Conservation (phyloP, 2,113 vertebrate species). For the Strix aluco region DNA sequence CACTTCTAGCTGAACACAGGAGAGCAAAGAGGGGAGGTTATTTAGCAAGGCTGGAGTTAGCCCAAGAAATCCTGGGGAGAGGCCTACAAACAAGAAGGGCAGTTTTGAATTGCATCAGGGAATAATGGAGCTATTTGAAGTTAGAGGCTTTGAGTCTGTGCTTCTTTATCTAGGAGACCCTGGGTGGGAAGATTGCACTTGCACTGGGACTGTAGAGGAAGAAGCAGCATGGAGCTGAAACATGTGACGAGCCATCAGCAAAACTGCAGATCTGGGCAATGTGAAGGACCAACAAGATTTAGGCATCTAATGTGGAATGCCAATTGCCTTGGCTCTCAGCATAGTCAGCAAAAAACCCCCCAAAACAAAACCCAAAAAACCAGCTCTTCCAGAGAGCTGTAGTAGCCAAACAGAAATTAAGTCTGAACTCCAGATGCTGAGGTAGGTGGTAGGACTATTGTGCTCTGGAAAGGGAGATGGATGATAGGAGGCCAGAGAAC, state of each 20-base stretch:
- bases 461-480: neutral
- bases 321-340: neutral
- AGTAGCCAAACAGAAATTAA: neutral
- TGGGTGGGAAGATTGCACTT: neutral
- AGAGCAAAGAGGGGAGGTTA: neutral
- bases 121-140: neutral
- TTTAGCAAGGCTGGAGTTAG: neutral
- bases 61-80: neutral
- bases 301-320: neutral
- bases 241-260: rapidly evolving
- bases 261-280: neutral
- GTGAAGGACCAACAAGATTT: neutral
- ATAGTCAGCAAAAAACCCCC: neutral
- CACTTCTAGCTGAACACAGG: neutral
- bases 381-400: neutral
- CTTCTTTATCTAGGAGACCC: neutral
- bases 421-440: neutral
- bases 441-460: neutral
- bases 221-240: neutral
- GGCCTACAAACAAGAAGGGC: neutral
- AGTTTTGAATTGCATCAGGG: neutral
- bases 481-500: neutral
- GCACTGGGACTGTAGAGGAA: neutral
- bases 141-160: neutral
- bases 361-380: too few species aligned